These are phyloP conservation scores for Rhea pennata DNA, from an alignment of 2,113 vertebrate genomes.

Conservation along the genomic window DNA sequence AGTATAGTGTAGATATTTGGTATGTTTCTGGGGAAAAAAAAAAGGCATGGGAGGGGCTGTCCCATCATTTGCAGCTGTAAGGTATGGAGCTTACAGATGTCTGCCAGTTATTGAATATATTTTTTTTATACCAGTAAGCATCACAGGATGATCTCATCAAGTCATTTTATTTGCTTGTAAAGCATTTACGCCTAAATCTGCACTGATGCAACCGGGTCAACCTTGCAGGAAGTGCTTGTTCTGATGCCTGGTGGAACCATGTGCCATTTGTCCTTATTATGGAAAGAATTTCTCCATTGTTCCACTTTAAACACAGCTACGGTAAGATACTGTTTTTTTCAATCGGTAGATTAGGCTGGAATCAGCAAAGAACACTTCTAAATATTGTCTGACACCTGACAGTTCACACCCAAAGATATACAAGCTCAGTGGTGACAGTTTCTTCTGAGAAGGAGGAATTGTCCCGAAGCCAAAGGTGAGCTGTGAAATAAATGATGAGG, in stretches of 20 bases:
- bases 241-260: background rate
- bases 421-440: background rate
- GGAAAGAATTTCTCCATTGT: background rate
- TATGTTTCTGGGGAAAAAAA: background rate
- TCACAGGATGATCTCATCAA: background rate
- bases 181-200: background rate
- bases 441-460: background rate
- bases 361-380: background rate
- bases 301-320: background rate
- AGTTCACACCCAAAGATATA: background rate
- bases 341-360: background rate
- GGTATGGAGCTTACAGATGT: rapidly evolving
- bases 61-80: background rate
- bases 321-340: background rate
- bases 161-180: background rate
- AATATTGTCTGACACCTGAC: background rate
- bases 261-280: background rate
- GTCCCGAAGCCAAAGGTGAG: background rate
- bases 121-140: background rate
- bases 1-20: background rate
- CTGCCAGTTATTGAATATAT: background rate
- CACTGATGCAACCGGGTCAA: conserved; percentile 31
- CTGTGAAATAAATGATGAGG: background rate
- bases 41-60: background rate
- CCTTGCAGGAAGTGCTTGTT: background rate